Evolutionary conservation across 2,888 invertebrate genomes (phyloP).

Genomic region (Ephialtes manifestator): DNA sequence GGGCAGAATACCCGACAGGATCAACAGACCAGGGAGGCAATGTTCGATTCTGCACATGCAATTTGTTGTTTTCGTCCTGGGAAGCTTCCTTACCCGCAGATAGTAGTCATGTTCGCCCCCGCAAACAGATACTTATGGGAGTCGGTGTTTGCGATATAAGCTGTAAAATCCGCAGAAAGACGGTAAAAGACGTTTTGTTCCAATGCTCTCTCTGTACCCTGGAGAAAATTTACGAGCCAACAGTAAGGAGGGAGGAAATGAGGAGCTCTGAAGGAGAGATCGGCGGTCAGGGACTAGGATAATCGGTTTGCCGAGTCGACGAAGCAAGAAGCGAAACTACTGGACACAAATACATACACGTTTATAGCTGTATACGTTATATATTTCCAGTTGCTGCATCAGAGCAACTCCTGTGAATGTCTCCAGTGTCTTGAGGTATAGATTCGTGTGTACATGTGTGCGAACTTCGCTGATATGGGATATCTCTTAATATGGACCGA

Average conservation of each 20-base stretch:
- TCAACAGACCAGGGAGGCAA: constrained; percentile 27
- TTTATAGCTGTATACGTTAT: not conserved
- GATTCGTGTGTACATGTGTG: constrained; percentile 16
- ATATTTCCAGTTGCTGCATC: constrained; percentile 3
- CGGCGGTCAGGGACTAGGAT: constrained; percentile 12
- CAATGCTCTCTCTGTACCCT: not conserved
- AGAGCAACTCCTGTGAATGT: not conserved
- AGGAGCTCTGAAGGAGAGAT: not conserved
- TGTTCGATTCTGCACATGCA: constrained; percentile 21
- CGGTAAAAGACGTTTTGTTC: constrained; percentile 26
- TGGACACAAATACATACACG: not conserved
- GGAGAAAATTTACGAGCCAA: constrained; percentile 26
- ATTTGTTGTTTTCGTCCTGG: constrained; percentile 28
- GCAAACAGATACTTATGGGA: constrained; percentile 40
- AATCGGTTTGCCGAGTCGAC: constrained; percentile 16
- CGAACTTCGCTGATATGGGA: constrained; percentile 66
- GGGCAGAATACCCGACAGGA: constrained; percentile 42
- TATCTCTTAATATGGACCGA: constrained; percentile 78
- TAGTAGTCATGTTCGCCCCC: constrained; percentile 56
- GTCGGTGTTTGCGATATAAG: not conserved
- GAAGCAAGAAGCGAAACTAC: not conserved
- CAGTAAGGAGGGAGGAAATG: not conserved
- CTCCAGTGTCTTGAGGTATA: not conserved
- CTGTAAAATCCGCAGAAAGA: constrained; percentile 18
- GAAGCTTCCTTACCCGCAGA: constrained; percentile 45